phyloP scores from a whole-genome alignment of 1,140 invertebrate species.

The Drosophila rhopaloa region DNA sequence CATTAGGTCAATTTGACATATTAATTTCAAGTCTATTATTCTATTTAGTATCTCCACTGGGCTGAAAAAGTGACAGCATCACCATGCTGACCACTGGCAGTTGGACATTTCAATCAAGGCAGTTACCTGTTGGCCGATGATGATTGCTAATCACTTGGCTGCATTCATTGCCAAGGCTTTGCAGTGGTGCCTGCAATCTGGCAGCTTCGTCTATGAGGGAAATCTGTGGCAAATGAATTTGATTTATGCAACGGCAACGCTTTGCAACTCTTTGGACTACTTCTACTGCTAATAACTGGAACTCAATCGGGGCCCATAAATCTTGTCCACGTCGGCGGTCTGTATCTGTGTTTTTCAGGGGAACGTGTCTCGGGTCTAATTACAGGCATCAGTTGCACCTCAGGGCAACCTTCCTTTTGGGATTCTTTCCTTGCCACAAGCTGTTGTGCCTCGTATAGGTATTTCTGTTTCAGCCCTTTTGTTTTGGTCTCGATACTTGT shows the following conservation, averaged over 20 bases:
- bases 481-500: conserved; percentile 21
- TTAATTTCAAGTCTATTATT: no score
- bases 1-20: no score
- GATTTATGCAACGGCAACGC: conserved; percentile 73
- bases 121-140: conserved; percentile 42
- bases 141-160: conserved; percentile 74
- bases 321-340: conserved; percentile 77
- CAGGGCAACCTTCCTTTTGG: conserved; percentile 32
- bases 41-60: no score
- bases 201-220: conserved; percentile 23
- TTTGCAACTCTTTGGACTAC: conserved; percentile 35
- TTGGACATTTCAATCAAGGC: conserved; percentile 65
- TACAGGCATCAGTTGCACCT: conserved; percentile 60
- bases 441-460: conserved; percentile 2
- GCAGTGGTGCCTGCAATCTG: conserved; percentile 9
- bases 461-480: neutral
- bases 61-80: conserved; percentile 3
- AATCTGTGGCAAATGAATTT: conserved; percentile 68
- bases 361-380: conserved; percentile 72
- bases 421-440: conserved; percentile 7
- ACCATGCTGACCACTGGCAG: conserved; percentile 27
- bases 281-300: conserved; percentile 69
- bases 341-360: conserved; percentile 7
- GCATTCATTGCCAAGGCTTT: conserved; percentile 54
- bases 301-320: conserved; percentile 64